A percentile compares a stretch with the other conserved stretches of the same genome.
These are phyloP conservation scores for Nesogale talazaci DNA, from an alignment of 2,113 vertebrate genomes.

Conservation along the genomic window DNA sequence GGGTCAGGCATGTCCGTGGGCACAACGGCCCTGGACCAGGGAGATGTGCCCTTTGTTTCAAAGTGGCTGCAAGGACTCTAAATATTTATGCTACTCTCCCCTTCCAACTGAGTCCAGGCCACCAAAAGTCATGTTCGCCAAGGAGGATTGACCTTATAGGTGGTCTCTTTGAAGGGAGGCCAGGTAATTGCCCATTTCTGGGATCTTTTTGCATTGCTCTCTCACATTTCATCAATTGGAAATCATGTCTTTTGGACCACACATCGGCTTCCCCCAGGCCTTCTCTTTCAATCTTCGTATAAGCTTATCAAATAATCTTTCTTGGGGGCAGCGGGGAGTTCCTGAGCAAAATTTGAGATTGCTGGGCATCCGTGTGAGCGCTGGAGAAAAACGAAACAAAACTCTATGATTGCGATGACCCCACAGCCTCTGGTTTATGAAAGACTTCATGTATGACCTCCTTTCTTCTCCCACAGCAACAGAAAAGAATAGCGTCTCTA, in stretches of 20 bases:
- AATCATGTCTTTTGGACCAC: neutral
- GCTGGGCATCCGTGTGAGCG: neutral
- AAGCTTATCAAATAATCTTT: conserved; percentile 28
- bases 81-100: neutral
- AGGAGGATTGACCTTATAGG: neutral
- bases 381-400: neutral
- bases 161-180: neutral
- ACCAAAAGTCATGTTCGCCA: neutral
- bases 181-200: neutral
- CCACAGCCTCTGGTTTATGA: neutral
- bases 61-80: neutral
- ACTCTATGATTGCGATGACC: neutral
- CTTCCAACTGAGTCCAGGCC: neutral
- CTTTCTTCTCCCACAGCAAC: neutral
- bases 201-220: neutral
- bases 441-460: neutral
- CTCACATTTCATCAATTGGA: neutral
- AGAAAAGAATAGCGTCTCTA: neutral
- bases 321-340: neutral
- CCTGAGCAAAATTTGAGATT: neutral
- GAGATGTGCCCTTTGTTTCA: neutral
- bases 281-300: conserved; percentile 52
- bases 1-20: neutral
- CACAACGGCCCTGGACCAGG: neutral
- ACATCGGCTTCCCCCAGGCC: neutral